Conservation (phyloP, 2,797 vertebrate species). For the Picus viridis region DNA sequence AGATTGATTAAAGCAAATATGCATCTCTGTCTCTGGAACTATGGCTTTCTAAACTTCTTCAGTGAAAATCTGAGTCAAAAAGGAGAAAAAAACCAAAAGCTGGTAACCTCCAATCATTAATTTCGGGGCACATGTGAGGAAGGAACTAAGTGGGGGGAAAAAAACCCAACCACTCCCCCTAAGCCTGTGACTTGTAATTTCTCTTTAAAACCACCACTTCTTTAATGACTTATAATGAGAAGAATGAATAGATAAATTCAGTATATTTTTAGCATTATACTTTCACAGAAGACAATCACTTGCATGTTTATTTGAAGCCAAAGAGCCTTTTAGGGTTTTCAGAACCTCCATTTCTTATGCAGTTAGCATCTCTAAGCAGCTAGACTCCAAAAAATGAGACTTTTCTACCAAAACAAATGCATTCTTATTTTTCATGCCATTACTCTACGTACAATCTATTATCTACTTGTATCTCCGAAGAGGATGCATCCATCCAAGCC, state of each 20-base stretch:
- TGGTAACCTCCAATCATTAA: neutral
- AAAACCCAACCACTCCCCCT: neutral
- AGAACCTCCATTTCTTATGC: neutral
- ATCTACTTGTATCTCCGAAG: neutral
- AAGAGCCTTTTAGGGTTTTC: neutral
- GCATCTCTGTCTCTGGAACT: neutral
- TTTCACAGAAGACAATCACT: neutral
- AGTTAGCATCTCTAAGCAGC: neutral
- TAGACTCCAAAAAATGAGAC: neutral
- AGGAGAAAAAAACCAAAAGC: neutral
- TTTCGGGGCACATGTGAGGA: neutral
- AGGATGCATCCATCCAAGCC: neutral
- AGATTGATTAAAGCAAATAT: neutral
- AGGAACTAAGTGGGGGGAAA: neutral
- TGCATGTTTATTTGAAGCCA: neutral
- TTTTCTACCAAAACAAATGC: neutral
- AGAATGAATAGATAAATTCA: neutral
- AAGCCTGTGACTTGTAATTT: neutral
- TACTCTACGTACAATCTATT: neutral
- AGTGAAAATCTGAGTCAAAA: neutral
- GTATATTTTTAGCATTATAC: neutral
- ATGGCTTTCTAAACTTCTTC: neutral
- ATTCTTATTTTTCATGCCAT: neutral
- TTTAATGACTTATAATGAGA: neutral
- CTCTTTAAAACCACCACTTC: neutral